phyloP scores from a whole-genome alignment of 2,113 vertebrate species.

The Xenopus tropicalis region UCB_Xtro_10.0 CM004443.2:149847501-149848000 shows the following conservation, averaged over 20 bases:
- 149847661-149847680: slow-evolving; percentile 11
- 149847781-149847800: slow-evolving; percentile 31
- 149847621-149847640: not conserved
- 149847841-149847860: slow-evolving; percentile 1
- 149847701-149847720: slow-evolving; percentile 6
- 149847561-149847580: not conserved
- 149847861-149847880: not conserved
- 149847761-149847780: slow-evolving; percentile 38
- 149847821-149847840: slow-evolving; percentile 26
- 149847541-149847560: no score
- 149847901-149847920: not conserved
- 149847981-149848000: no score
- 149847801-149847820: slow-evolving; percentile 16
- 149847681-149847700: slow-evolving; percentile 9
- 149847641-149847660: not conserved
- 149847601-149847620: not conserved
- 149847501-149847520: no score
- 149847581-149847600: not conserved
- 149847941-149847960: no score
- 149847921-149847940: no score
- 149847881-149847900: not conserved
- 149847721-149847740: slow-evolving; percentile 27
- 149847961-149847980: no score
- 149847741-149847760: slow-evolving; percentile 2
- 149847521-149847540: no score